Evolutionary conservation across 2,797 vertebrate genomes (phyloP).

Genomic region (Staurois parvus): DNA sequence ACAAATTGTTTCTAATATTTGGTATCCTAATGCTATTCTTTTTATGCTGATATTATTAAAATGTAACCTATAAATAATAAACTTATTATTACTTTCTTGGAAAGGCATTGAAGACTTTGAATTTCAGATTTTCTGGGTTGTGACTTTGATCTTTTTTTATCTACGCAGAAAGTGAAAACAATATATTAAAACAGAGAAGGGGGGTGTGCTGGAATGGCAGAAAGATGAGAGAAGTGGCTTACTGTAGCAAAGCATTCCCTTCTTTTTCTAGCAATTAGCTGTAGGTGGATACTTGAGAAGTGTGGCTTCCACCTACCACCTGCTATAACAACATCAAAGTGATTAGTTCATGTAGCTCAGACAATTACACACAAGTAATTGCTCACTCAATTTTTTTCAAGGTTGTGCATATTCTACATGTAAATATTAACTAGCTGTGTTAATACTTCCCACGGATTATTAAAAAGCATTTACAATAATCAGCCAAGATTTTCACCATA

Average conservation of each 20-base stretch:
- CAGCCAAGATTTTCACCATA: neutral
- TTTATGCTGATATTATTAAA: neutral
- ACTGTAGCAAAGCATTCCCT: neutral
- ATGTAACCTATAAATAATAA: constrained; percentile 1
- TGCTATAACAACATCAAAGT: constrained; percentile 1
- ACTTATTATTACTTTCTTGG: neutral
- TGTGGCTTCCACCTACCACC: neutral
- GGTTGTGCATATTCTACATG: neutral
- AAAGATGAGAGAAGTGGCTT: neutral
- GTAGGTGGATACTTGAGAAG: neutral
- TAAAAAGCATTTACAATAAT: neutral
- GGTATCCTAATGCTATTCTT: neutral
- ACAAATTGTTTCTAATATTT: neutral
- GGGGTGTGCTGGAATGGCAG: neutral
- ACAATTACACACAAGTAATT: constrained; percentile 12
- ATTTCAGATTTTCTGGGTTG: constrained; percentile 11
- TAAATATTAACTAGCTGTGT: neutral
- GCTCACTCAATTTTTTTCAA: neutral
- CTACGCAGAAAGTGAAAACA: constrained; percentile 2
- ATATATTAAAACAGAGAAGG: constrained; percentile 5
- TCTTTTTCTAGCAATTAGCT: too few species aligned
- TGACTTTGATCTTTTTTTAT: constrained; percentile 48
- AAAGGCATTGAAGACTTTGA: neutral
- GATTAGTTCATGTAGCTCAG: neutral
- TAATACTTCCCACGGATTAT: constrained; percentile 3